Percentiles rank a stretch among this genome's conserved stretches.
Conservation (phyloP, 2,113 vertebrate species). For the Mormyrus lacerda region DNA sequence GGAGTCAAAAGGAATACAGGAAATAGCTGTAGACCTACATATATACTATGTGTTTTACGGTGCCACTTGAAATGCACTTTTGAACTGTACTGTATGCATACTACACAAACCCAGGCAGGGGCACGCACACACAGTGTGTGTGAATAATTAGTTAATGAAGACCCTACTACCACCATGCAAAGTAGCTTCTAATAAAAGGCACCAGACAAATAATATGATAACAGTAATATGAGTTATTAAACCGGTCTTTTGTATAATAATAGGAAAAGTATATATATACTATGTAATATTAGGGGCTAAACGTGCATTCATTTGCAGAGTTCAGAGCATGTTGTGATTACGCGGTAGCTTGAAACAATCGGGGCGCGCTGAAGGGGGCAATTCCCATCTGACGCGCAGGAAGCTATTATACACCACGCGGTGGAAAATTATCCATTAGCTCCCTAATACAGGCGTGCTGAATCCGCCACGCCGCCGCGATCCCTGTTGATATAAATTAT, state of each 20-base stretch:
- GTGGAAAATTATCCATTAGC: constrained; percentile 2
- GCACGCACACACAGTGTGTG: neutral
- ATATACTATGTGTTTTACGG: neutral
- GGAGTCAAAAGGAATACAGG: neutral
- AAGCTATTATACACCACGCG: neutral
- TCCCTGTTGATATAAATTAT: constrained; percentile 15
- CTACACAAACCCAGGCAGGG: neutral
- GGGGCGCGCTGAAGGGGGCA: neutral
- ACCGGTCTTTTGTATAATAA: neutral
- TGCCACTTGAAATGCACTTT: neutral
- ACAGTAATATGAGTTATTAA: constrained; percentile 3
- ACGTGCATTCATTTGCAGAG: neutral
- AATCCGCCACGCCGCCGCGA: neutral
- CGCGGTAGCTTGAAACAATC: neutral
- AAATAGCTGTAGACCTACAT: neutral
- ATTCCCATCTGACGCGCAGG: neutral
- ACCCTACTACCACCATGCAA: neutral
- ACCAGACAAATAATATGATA: constrained; percentile 1
- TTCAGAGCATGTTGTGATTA: neutral
- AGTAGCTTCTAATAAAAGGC: constrained; percentile 4
- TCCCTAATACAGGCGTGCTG: neutral
- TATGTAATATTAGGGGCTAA: neutral
- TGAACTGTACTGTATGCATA: neutral
- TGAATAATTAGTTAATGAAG: neutral
- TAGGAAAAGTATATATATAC: neutral